These are phyloP conservation scores for Drosophila ezoana DNA, from an alignment of 2,888 invertebrate genomes.

Conservation along the genomic window DNA sequence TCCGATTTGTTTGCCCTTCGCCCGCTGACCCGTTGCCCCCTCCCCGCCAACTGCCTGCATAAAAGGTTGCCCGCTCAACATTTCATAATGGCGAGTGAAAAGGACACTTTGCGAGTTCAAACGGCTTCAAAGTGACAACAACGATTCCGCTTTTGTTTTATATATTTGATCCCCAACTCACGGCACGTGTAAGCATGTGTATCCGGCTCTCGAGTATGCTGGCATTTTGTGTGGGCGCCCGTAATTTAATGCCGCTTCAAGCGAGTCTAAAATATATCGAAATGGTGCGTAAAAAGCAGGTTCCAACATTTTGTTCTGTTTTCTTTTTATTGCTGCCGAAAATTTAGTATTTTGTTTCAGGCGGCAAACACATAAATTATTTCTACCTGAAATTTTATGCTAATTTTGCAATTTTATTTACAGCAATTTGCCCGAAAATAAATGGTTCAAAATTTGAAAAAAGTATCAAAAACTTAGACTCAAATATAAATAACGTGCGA, in stretches of 20 bases:
- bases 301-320: slow-evolving; percentile 1
- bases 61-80: slow-evolving; percentile 54
- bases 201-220: slow-evolving; percentile 4
- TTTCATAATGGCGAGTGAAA: slow-evolving; percentile 62
- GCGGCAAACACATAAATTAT: slow-evolving; percentile 47
- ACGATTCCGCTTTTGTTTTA: slow-evolving; percentile 64
- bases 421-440: slow-evolving; percentile 19
- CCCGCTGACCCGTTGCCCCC: neutral
- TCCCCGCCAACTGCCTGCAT: neutral
- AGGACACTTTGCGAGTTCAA: slow-evolving; percentile 70
- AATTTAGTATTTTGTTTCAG: slow-evolving; percentile 34
- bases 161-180: slow-evolving; percentile 61
- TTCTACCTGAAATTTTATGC: slow-evolving; percentile 32
- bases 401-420: slow-evolving; percentile 28
- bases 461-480: neutral
- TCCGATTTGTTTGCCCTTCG: slow-evolving; percentile 57
- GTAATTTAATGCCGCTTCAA: slow-evolving; percentile 65
- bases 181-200: slow-evolving; percentile 18
- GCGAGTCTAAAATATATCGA: slow-evolving; percentile 46
- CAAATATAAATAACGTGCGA: neutral
- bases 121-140: slow-evolving; percentile 70
- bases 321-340: slow-evolving; percentile 44
- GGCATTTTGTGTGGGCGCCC: slow-evolving; percentile 26
- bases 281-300: slow-evolving; percentile 39
- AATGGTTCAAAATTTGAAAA: neutral